Base-by-base conservation (phyloP, 2,888 invertebrate genomes). In the Mallateleia sp. region DNA sequence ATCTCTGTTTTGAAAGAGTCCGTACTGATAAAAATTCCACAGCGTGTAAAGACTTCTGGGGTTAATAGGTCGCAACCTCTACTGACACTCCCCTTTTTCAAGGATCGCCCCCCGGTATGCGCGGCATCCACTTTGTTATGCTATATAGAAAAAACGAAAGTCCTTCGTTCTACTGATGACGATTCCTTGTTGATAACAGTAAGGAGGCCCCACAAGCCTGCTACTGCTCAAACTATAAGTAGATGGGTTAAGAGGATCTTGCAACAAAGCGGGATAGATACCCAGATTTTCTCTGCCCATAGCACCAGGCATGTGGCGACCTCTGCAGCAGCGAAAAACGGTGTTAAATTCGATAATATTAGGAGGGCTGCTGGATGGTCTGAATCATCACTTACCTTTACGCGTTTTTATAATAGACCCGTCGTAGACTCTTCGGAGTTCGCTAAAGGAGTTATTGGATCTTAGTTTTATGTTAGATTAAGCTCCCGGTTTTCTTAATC, bases 401-500 rank as follows among this genome's bases (percentile, higher is more conserved):
- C 54, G 4, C n/a, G 24, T 11, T 71, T 71, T 42, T 71, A 71
- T 56, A 56, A 71, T 18, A 71, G 18, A 34, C 54, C 54, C 11
- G 38, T 38, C 8, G 24, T 62, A 22, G 42, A 18, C 9, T 14
- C 20, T 14, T 15, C 38, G 15, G 42, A 62, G 22, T 62, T 62
- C 22, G 62, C 62, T n/a, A n/a, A n/a, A n/a, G n/a, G n/a, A n/a
- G n/a, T n/a, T n/a, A n/a, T n/a, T n/a, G n/a, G n/a, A n/a, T n/a
- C n/a, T n/a, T n/a, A n/a, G n/a, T n/a, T n/a, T n/a, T n/a, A n/a
- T n/a, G n/a, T n/a, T n/a, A n/a, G n/a, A n/a, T n/a, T n/a, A n/a
- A n/a, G n/a, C n/a, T n/a, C n/a, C n/a, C n/a, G n/a, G n/a, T n/a
- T n/a, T n/a, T n/a, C n/a, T n/a, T n/a, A n/a, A n/a, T n/a, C n/a